phyloP scores from a whole-genome alignment of 2,113 vertebrate species.

The Eira barbara region DNA sequence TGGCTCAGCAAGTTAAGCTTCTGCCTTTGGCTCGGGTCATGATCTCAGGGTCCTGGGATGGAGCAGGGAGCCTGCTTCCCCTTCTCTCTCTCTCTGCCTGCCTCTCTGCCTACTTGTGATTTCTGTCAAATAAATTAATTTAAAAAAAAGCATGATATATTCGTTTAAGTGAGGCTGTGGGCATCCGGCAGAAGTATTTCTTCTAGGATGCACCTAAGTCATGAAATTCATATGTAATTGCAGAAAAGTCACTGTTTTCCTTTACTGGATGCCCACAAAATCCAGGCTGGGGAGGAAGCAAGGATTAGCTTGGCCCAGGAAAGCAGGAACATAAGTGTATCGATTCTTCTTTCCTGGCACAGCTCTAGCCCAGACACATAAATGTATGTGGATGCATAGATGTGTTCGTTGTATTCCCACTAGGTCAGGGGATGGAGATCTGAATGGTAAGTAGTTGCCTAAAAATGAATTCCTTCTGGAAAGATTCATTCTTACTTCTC shows the following conservation, averaged over 20 bases:
- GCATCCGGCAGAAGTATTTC: neutral
- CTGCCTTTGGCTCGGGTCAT: too few relatives aligned
- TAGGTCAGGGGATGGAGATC: neutral
- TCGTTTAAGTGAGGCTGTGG: neutral
- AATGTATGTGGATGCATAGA: too few relatives aligned
- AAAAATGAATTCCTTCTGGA: neutral
- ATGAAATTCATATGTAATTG: neutral
- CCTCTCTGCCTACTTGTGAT: too few relatives aligned
- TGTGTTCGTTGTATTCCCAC: neutral
- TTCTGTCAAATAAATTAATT: too few relatives aligned
- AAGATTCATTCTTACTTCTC: neutral
- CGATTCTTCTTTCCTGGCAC: neutral
- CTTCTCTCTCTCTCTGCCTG: too few relatives aligned
- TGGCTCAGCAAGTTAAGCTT: too few relatives aligned
- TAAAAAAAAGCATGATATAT: neutral
- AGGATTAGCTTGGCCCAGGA: neutral
- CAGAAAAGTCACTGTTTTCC: neutral
- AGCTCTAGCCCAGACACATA: neutral
- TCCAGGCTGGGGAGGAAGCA: neutral
- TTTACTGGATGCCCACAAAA: neutral
- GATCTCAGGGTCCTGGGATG: too few relatives aligned
- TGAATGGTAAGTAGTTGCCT: neutral
- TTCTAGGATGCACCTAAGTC: neutral
- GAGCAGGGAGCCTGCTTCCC: too few relatives aligned
- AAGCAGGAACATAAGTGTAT: rapidly evolving